These are phyloP conservation scores for Alsophila aescularia DNA, from an alignment of 2,888 invertebrate genomes.

Conservation along the genomic window DNA sequence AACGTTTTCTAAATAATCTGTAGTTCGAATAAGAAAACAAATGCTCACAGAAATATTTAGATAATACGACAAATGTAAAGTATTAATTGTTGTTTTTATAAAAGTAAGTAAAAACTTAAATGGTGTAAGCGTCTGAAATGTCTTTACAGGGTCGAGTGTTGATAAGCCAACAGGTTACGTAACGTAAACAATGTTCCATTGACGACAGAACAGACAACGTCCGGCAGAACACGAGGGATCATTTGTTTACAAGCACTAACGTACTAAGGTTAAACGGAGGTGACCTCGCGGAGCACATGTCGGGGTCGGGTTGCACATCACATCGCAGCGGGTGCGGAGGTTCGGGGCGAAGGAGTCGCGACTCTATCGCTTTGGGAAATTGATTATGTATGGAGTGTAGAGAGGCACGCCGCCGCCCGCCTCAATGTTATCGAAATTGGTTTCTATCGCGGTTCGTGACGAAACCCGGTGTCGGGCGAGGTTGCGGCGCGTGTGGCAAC, in stretches of 20 bases:
- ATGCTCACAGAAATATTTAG: neutral
- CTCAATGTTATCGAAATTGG: conserved; percentile 64
- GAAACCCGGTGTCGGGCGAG: conserved; percentile 45
- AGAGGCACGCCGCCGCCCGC: conserved; percentile 6
- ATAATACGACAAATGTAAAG: neutral
- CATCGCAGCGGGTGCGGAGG: neutral
- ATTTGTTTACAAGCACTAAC: neutral
- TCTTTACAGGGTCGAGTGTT: neutral
- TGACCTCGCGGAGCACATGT: conserved; percentile 4
- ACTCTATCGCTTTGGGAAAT: neutral
- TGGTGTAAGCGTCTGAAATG: neutral
- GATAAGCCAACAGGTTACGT: neutral
- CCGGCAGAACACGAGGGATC: neutral
- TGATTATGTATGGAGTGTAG: conserved; percentile 24
- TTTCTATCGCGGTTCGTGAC: conserved; percentile 54
- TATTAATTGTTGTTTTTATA: neutral
- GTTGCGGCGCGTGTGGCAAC: conserved; percentile 47
- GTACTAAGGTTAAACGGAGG: neutral
- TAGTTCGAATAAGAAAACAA: neutral
- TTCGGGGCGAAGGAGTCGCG: conserved; percentile 1
- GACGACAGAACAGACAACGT: neutral
- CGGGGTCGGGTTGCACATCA: conserved; percentile 1
- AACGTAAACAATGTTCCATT: neutral
- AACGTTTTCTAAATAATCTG: neutral
- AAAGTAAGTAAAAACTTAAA: neutral